A percentile compares a stretch with the other conserved stretches of the same genome.
Conservation (phyloP, 1,140 invertebrate genomes). For the Drosophila kurseongensis region DNA sequence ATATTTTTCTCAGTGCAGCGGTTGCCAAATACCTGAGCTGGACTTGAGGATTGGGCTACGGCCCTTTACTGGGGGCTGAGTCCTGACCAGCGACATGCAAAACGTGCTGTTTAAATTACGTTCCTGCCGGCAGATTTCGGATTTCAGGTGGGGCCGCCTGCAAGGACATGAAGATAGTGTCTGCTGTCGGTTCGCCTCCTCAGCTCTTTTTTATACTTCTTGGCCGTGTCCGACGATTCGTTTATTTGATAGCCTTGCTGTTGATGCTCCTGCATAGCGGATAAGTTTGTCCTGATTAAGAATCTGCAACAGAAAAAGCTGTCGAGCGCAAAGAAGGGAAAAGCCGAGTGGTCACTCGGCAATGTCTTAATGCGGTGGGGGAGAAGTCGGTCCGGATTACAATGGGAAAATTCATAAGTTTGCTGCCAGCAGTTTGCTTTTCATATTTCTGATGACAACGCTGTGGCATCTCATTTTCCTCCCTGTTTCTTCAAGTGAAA, state of each 20-base stretch:
- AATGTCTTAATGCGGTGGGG: conserved; percentile 23
- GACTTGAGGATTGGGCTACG: conserved; percentile 43
- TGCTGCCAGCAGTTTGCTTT: conserved; percentile 32
- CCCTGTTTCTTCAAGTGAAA: conserved; percentile 23
- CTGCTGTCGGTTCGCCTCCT: conserved; percentile 39
- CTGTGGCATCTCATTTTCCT: conserved; percentile 9
- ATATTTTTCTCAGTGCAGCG: conserved; percentile 8
- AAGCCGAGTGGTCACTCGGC: conserved; percentile 39
- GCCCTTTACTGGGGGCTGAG: conserved; percentile 36
- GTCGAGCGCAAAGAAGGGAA: background rate
- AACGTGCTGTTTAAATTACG: conserved; percentile 75
- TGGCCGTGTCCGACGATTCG: conserved; percentile 55
- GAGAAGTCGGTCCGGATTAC: conserved; percentile 22
- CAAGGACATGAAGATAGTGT: conserved; percentile 61
- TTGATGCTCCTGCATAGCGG: conserved; percentile 67
- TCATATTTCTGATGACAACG: conserved; percentile 55
- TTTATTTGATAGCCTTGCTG: conserved; percentile 64
- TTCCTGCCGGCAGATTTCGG: conserved; percentile 60
- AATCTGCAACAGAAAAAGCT: conserved; percentile 60
- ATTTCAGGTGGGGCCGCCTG: conserved; percentile 39
- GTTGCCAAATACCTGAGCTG: conserved; percentile 45
- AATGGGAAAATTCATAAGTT: conserved; percentile 65
- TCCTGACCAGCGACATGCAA: conserved; percentile 75
- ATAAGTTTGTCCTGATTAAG: conserved; percentile 78
- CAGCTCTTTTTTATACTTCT: conserved; percentile 12